phyloP scores from a whole-genome alignment of 1,140 invertebrate genomes.

The Heliconius nattereri region DNA sequence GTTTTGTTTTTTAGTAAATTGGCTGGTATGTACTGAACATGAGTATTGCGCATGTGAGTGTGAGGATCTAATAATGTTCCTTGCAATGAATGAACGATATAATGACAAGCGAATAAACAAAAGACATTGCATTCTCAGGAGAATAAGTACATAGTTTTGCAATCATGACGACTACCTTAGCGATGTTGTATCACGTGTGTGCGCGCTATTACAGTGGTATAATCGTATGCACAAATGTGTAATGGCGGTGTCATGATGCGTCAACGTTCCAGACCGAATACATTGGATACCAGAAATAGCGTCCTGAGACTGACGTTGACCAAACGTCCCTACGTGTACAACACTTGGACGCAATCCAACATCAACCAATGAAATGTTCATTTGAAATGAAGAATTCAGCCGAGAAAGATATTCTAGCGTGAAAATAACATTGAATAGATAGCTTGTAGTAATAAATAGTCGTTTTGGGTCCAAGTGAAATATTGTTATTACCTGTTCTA shows the following conservation, averaged over 20 bases:
- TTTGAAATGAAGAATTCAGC: slow-evolving; percentile 6
- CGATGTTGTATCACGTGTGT: slow-evolving; percentile 6
- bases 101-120: slow-evolving; percentile 63
- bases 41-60: background rate
- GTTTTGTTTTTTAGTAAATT: background rate
- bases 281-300: slow-evolving; percentile 49
- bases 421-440: slow-evolving; percentile 19
- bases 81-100: slow-evolving; percentile 67
- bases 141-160: slow-evolving; percentile 42
- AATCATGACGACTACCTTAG: slow-evolving; percentile 30
- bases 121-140: slow-evolving; percentile 45
- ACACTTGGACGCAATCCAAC: slow-evolving; percentile 77
- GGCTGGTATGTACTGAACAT: background rate
- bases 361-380: slow-evolving; percentile 48
- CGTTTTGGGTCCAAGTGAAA: slow-evolving; percentile 69
- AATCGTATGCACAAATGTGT: slow-evolving; percentile 8
- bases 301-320: slow-evolving; percentile 55
- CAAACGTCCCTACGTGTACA: slow-evolving; percentile 58
- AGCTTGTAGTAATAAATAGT: slow-evolving; percentile 31
- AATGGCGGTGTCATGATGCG: slow-evolving; percentile 24
- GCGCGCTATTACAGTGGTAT: background rate
- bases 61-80: slow-evolving; percentile 61
- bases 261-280: slow-evolving; percentile 13
- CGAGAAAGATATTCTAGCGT: slow-evolving; percentile 11
- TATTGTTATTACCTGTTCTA: slow-evolving; percentile 80